Evolutionary conservation across 2,797 vertebrate genomes (phyloP), one percentile per base, ranked within the genome.

Genomic region (Syngnathus rostellatus): DNA sequence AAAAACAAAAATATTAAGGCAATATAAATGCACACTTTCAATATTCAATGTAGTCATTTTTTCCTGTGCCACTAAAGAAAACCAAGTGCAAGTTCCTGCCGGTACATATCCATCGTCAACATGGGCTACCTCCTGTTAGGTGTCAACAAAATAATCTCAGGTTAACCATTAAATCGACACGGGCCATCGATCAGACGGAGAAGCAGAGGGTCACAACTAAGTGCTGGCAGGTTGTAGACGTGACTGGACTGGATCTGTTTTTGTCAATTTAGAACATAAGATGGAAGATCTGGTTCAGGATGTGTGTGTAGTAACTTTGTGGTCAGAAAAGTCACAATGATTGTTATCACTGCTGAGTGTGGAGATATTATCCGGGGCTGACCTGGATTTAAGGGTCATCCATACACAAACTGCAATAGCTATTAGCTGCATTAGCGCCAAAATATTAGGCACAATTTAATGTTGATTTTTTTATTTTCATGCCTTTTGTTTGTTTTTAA

Each of bases 61-160:
- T 31, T 3, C 31, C 31, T 31, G 31, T 31, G 31, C 31, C 6
- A 60, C 59, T 3, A 41, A 2, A 41, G 19, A 39, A 31, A 31
- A 31, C 31, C 31, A 31, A 11, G 21, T 25, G 38, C 37, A 39
- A 39, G 37, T n/a, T 17, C 38, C 60, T 40, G 65, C 62, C 66
- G 64, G 73, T 76, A 54, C 21, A 25, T 25, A 25, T 25, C 53
- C 71, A 70, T 50, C 66, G 71, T 66, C 65, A 72, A 69, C 51
- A 69, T 72, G 70, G 50, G 37, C 31, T 37, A 3, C 67, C 65
- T 78, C 67, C 75, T 86, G 83, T 85, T 84, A 87, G 82, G 73
- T 87, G 86, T 84, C 81, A 76, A 76, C 69, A 67, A 83, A 79
- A 83, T 81, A 76, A 83, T 78, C 81, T 77, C 76, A 71, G 72